Base-by-base conservation (phyloP, 2,888 invertebrate species). In the Metalampra italica region DNA sequence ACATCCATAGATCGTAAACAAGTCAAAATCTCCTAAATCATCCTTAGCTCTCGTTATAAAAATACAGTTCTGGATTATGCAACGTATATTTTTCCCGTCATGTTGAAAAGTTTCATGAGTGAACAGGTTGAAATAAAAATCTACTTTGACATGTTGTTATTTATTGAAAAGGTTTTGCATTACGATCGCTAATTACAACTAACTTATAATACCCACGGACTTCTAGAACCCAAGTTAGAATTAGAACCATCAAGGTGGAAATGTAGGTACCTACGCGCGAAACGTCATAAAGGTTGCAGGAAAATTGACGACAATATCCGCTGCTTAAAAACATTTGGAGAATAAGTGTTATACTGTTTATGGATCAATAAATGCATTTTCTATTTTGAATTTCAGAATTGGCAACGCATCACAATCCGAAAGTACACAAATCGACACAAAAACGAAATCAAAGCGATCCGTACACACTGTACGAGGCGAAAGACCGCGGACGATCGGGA, bases 401-500 rank as follows among this genome's bases (percentile, higher is more conserved):
- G 65, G 64, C 67, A 67, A 66, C 68, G 64, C 68, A 59, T 62
- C 65, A 66, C 64, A 60, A 55, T 60, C 64, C 64, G 74, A 68
- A 73, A 73, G 66, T 53, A 51, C 61, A 61, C 58, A 60, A 67
- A 71, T 64, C 67, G 64, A 74, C 74, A 69, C 64, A 59, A 36
- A 66, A 65, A 68, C 70, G 71, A 67, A 60, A 64, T 52, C 49
- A 52, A 59, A 69, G 66, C 75, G 66, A 76, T 69, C 70, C 73
- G 76, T 77, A 78, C 70, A 32, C 54, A 52, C 12, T 11, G 75
- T 75, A 79, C 77, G 75, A 76, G 85, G 83, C 80, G 57, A 75
- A 73, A 82, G 87, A 90, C 88, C 90, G 90, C 87, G 84, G 90
- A 78, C 89, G 79, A 59, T 74, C 80, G 87, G 70, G 85, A 83